Evolutionary conservation across 2,888 invertebrate genomes (phyloP).

Genomic region (Villa cingulata): DNA sequence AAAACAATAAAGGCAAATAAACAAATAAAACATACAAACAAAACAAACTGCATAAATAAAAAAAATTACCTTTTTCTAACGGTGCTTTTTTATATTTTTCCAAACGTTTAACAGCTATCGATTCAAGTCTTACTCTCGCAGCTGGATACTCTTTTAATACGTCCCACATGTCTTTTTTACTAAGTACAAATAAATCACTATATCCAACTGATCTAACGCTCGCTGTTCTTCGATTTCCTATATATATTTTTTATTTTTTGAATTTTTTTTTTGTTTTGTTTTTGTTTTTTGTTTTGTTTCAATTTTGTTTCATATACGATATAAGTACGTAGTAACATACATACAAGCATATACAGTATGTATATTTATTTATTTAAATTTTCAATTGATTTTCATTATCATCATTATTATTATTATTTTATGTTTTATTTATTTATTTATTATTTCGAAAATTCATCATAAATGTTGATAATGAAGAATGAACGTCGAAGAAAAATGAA

Average conservation of each 20-base stretch:
- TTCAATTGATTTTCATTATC: too few relatives aligned
- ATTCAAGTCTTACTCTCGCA: conserved; percentile 85
- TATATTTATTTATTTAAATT: too few relatives aligned
- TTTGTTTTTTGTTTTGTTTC: background rate
- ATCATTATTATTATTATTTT: too few relatives aligned
- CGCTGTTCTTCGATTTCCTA: conserved; percentile 95
- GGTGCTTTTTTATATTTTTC: conserved; percentile 95
- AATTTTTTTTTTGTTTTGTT: background rate
- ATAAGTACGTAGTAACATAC: too few relatives aligned
- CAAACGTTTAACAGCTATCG: conserved; percentile 92
- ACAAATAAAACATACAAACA: too few relatives aligned
- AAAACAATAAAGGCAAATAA: too few relatives aligned
- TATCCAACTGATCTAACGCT: conserved; percentile 97
- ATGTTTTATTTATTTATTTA: too few relatives aligned
- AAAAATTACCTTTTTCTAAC: conserved; percentile 67
- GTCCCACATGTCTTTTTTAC: conserved; percentile 99
- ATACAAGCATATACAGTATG: too few relatives aligned
- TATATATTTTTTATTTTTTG: background rate
- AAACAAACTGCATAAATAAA: background rate
- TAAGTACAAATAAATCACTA: conserved; percentile 95
- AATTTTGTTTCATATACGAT: too few relatives aligned
- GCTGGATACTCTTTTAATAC: conserved; percentile 93
- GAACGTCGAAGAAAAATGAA: too few relatives aligned
- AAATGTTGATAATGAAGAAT: too few relatives aligned
- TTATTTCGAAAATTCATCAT: too few relatives aligned